Conservation (phyloP, 2,113 vertebrate genomes). For the Mandrillus leucophaeus region DNA sequence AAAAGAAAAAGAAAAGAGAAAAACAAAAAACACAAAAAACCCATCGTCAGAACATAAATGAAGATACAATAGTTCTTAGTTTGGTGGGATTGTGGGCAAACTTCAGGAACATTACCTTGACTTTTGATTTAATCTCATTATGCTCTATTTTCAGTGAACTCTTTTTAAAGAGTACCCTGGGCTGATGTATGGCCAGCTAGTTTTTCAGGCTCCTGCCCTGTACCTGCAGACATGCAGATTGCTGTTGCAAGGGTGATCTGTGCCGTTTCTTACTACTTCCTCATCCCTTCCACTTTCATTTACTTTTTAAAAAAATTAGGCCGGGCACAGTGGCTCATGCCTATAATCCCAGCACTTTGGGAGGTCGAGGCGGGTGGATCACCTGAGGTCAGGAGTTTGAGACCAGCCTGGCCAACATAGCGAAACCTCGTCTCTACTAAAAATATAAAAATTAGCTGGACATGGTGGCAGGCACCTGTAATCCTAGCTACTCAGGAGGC, state of each 20-base stretch:
- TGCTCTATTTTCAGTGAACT: background rate
- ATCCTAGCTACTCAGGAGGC: too few relatives aligned
- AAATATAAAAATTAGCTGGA: too few relatives aligned
- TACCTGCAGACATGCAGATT: too few relatives aligned
- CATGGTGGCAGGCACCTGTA: fast-evolving
- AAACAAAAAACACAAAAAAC: too few relatives aligned
- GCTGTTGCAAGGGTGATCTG: background rate
- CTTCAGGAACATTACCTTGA: background rate
- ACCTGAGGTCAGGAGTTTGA: too few relatives aligned
- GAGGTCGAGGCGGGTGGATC: too few relatives aligned
- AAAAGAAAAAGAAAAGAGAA: too few relatives aligned
- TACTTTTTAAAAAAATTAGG: background rate
- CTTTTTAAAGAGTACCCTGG: background rate
- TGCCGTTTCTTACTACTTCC: background rate
- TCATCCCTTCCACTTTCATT: background rate
- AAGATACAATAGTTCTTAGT: background rate
- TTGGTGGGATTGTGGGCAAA: background rate
- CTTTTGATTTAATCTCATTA: background rate
- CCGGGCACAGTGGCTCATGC: too few relatives aligned
- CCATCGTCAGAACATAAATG: fast-evolving
- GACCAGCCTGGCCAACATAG: too few relatives aligned
- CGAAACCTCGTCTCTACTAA: too few relatives aligned
- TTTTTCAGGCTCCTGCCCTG: background rate
- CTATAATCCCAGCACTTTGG: too few relatives aligned
- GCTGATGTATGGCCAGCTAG: background rate